These are phyloP conservation scores for Eurytoma adleriae DNA, from an alignment of 2,888 invertebrate species.

Conservation along the genomic window DNA sequence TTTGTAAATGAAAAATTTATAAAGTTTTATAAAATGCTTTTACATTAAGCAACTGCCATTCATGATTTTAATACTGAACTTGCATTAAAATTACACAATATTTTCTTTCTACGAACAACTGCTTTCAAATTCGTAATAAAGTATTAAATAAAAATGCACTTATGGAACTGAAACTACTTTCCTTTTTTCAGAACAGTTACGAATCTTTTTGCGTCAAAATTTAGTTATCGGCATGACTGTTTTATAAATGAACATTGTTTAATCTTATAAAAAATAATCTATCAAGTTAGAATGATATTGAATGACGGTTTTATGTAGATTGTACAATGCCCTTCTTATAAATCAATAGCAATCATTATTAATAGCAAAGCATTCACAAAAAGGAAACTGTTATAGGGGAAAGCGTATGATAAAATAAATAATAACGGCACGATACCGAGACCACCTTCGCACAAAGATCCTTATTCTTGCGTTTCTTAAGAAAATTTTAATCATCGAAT, in stretches of 20 bases:
- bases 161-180: background rate
- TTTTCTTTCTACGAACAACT: background rate
- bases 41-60: conserved; percentile 15
- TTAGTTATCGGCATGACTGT: too few relatives aligned
- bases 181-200: background rate
- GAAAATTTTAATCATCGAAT: conserved; percentile 23
- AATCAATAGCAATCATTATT: too few relatives aligned
- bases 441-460: conserved; percentile 20
- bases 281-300: too few relatives aligned
- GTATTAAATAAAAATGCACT: background rate
- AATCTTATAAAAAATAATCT: too few relatives aligned
- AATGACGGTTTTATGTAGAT: too few relatives aligned
- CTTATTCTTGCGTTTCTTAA: conserved; percentile 22
- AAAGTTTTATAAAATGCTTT: conserved; percentile 42
- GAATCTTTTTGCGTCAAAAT: too few relatives aligned
- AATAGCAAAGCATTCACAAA: background rate
- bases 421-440: conserved; percentile 8
- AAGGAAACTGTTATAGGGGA: background rate
- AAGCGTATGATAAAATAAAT: conserved; percentile 11
- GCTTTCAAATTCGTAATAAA: background rate
- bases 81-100: background rate
- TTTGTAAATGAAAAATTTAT: conserved; percentile 16
- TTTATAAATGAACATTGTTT: too few relatives aligned
- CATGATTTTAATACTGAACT: background rate
- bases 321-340: too few relatives aligned